phyloP scores from a whole-genome alignment of 2,797 vertebrate genomes.

The Argya squamiceps region DNA sequence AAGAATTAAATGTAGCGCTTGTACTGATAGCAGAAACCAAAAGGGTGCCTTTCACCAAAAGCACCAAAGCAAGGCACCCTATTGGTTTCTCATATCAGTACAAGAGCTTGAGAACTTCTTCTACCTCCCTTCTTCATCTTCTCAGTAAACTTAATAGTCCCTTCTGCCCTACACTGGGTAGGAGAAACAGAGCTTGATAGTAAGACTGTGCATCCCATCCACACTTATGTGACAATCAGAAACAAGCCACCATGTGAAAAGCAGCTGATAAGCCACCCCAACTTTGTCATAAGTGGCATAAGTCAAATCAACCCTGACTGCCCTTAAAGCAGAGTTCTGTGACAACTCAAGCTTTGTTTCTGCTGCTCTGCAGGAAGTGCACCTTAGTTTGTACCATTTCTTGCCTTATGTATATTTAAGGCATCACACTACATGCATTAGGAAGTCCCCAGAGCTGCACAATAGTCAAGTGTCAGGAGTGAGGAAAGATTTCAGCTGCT shows the following conservation, averaged over 20 bases:
- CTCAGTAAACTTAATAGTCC: neutral
- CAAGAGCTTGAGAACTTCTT: neutral
- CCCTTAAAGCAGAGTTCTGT: neutral
- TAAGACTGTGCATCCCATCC: rapidly evolving
- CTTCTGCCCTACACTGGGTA: neutral
- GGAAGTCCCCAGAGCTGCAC: neutral
- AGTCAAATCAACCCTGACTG: neutral
- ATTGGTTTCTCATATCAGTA: neutral
- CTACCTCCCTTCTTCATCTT: neutral
- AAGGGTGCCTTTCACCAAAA: neutral
- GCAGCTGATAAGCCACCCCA: neutral
- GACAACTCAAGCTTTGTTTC: neutral
- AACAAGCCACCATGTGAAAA: neutral
- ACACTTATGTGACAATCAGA: neutral
- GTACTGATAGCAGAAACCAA: too few species aligned
- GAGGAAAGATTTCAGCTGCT: neutral
- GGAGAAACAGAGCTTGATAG: neutral
- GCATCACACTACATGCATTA: neutral
- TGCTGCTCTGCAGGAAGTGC: neutral
- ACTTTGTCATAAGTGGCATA: neutral
- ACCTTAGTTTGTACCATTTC: neutral
- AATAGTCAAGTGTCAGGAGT: neutral
- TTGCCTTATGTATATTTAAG: neutral
- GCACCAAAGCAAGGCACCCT: neutral
- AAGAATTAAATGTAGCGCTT: neutral